Base-by-base conservation (phyloP, 2,797 vertebrate genomes). In the Eleutherodactylus coqui region DNA sequence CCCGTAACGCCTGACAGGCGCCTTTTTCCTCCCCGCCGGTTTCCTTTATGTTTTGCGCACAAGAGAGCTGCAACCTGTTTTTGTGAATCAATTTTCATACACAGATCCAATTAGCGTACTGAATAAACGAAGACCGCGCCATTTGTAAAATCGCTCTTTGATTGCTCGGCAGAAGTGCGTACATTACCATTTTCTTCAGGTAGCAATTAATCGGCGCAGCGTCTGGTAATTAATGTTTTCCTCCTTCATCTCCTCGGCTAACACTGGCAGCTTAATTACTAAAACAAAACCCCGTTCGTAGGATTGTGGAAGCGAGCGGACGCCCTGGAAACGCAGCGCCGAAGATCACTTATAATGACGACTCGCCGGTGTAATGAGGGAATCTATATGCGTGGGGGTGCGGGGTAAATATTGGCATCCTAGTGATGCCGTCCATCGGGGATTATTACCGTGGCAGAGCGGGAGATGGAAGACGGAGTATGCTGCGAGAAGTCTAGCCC, bases 171-270 rank as follows among this genome's bases (percentile, higher is more conserved):
- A 21, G 70, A 75, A 72, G 47, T 70, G 62, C 47, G 55, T 55
- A 72, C 43, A 70, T 85, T 85, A 85, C 49, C 21, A 85, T 80
- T 75, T 64, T 80, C 51, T 85, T 69, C 67, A 77, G 83, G 60
- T 84, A 47, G 73, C 62, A 72, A 85, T 85, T 80, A 85, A 85
- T 80, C 19, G 36, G 38, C 81, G 70, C 85, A 82, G 75, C 55
- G 73, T 34, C 45, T 76, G 43, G 38, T 82, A 82, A 86, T 86
- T 82, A 69, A 82, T 75, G 79, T 82, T 82, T 76, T 86, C 78
- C 72, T 86, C 85, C 53, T 85, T 81, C 70, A 82, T 82, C 77
- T 86, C 5, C 51, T 76, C 34, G 21, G 55, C 49, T 75, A 75
- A 73, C 43, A 64, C 24, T 69, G 69, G 70, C 51, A 60, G 43